Base-by-base conservation (phyloP, 2,888 invertebrate species). In the Noctua pronuba region DNA sequence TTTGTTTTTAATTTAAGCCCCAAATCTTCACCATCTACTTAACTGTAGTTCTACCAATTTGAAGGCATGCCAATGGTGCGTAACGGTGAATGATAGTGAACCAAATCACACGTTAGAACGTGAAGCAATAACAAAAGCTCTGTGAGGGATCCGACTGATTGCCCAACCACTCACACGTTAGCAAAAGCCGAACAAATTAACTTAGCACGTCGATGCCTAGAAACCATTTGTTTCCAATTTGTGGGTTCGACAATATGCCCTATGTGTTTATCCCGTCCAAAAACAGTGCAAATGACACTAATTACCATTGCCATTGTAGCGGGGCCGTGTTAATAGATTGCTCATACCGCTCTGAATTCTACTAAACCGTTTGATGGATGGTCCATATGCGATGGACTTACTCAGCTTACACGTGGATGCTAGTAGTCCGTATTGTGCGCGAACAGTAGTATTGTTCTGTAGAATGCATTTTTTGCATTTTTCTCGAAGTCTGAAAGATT, bases 241-340 rank as follows among this genome's bases (percentile, higher is more conserved):
- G 95, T 94, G 92, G 90, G 90, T 86, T 93, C 94, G 94, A 95
- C 96, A 96, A 94, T 94, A 92, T 94, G 92, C 92, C 92, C 92
- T 92, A 93, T 94, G 93, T 96, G 95, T 96, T 96, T 94, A 96
- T 96, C 96, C 95, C 95, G 92, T 95, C 95, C 95, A 94, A 95
- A 95, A 96, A 95, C 92, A 95, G 95, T 96, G 95, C 95, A 94
- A 96, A 96, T 95, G 96, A 95, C 95, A 95, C 96, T 96, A 96
- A 96, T 96, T 95, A 96, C 90, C 58, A 46, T 74, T 58, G 93
- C 90, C 87, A 84, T 89, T 94, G 92, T 96, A 91, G 94, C 95
- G 91, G 86, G 89, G 90, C 83, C 86, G 94, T 94, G 96, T 88
- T 96, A 96, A 96, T 95, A 83, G 91, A 86, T 94, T 94, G 93